Conservation (phyloP, 2,888 invertebrate genomes). For the Watsonalla binaria region DNA sequence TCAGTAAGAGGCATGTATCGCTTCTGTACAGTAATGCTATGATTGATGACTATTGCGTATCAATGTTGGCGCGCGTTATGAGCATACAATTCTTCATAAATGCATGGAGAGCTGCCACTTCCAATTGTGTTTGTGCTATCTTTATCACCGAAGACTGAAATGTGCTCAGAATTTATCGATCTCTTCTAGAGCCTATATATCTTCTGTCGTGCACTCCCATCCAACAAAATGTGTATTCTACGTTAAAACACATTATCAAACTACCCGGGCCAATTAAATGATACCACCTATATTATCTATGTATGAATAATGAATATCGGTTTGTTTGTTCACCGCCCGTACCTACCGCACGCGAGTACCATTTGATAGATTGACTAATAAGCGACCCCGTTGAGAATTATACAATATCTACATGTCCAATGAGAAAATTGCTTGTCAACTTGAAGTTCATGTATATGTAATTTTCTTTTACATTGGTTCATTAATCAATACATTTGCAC, state of each 20-base stretch:
- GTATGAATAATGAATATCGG: slow-evolving; percentile 11
- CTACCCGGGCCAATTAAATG: slow-evolving; percentile 37
- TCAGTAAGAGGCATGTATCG: slow-evolving; percentile 27
- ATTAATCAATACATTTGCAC: slow-evolving; percentile 24
- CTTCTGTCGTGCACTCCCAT: not conserved
- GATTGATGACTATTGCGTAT: slow-evolving; percentile 29
- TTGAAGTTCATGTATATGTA: slow-evolving; percentile 22
- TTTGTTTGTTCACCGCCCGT: slow-evolving; percentile 19
- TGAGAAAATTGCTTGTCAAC: slow-evolving; percentile 30
- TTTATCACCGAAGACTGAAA: no score
- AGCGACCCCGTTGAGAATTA: slow-evolving; percentile 32
- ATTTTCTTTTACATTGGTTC: slow-evolving; percentile 25
- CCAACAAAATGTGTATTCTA: not conserved
- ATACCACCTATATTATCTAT: slow-evolving; percentile 21
- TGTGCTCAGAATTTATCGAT: no score
- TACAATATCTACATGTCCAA: slow-evolving; percentile 16
- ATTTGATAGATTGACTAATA: slow-evolving; percentile 52
- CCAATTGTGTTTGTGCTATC: not conserved
- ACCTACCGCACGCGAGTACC: slow-evolving; percentile 28
- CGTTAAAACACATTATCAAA: slow-evolving; percentile 9
- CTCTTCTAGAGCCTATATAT: not conserved
- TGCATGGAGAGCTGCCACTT: not conserved
- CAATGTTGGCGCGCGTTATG: not conserved
- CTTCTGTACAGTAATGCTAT: slow-evolving; percentile 30
- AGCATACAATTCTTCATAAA: not conserved